phyloP scores from a whole-genome alignment of 1,140 invertebrate species.

The Ylistrum balloti region DNA sequence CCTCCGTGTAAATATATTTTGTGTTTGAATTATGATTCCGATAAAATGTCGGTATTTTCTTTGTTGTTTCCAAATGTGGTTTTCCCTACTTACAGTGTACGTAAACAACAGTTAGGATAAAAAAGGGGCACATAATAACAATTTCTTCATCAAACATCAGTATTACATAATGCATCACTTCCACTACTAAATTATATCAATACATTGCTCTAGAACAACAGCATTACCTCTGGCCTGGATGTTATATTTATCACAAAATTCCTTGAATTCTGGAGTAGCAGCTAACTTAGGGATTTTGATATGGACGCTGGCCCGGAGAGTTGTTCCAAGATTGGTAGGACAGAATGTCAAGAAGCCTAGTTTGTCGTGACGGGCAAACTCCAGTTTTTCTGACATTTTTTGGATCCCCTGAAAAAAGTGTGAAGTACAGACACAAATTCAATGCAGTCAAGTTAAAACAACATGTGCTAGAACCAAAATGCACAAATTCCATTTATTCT shows the following conservation, averaged over 20 bases:
- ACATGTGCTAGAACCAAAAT: too few species aligned
- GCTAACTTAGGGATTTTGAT: conserved; percentile 97
- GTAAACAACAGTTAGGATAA: too few species aligned
- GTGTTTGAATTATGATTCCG: conserved; percentile 30
- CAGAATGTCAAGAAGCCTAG: conserved; percentile 99
- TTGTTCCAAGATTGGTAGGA: conserved; percentile 98
- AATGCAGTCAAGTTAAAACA: background rate
- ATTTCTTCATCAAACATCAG: too few species aligned
- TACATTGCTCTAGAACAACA: too few species aligned
- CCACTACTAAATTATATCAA: too few species aligned
- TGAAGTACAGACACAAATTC: conserved; percentile 84
- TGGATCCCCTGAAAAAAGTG: conserved; percentile 89
- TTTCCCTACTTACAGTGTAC: too few species aligned
- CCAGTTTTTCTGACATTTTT: conserved; percentile 87
- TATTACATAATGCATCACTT: too few species aligned
- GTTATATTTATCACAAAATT: conserved; percentile 86
- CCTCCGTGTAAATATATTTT: too few species aligned
- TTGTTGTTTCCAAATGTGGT: too few species aligned
- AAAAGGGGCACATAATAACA: too few species aligned
- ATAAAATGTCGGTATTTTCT: too few species aligned
- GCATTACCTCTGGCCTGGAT: conserved; percentile 88
- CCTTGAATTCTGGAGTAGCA: conserved; percentile 82
- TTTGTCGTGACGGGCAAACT: conserved; percentile 85
- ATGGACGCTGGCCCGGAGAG: conserved; percentile 98
- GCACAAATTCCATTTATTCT: too few species aligned